Percentiles rank a stretch among this genome's conserved stretches.
Conservation (phyloP, 2,888 invertebrate genomes). For the Baccha elongata region DNA sequence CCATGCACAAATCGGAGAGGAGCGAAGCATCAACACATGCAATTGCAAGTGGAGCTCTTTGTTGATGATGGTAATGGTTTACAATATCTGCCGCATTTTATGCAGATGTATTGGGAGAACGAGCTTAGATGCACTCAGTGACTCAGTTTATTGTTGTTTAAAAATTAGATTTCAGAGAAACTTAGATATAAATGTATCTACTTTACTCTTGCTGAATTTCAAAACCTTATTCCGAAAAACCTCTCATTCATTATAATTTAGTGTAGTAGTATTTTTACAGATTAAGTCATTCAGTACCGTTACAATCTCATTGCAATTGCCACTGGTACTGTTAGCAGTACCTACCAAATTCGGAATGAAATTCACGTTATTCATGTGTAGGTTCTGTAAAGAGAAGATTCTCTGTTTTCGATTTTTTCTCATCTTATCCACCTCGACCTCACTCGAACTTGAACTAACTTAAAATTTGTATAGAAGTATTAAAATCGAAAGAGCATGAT, state of each 20-base stretch:
- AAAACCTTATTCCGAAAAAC: slow-evolving; percentile 50
- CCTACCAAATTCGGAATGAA: neutral
- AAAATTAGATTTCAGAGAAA: slow-evolving; percentile 4
- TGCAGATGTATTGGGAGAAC: slow-evolving; percentile 55
- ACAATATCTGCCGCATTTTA: neutral
- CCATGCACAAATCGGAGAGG: slow-evolving; percentile 59
- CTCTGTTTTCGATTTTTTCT: slow-evolving; percentile 17
- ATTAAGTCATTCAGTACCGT: slow-evolving; percentile 16
- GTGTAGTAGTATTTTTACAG: neutral
- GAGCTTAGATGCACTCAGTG: slow-evolving; percentile 53
- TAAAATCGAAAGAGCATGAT: too few relatives aligned
- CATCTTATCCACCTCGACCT: too few relatives aligned
- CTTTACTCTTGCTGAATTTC: slow-evolving; percentile 49
- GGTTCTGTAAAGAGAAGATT: slow-evolving; percentile 38
- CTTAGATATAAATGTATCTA: too few relatives aligned
- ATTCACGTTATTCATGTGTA: neutral
- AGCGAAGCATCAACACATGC: slow-evolving; percentile 29
- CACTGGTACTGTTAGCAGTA: too few relatives aligned
- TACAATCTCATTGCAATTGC: too few relatives aligned
- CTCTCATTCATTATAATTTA: slow-evolving; percentile 9
- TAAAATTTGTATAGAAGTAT: too few relatives aligned
- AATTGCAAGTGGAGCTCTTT: slow-evolving; percentile 66
- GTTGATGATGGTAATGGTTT: slow-evolving; percentile 66
- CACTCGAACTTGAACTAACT: too few relatives aligned
- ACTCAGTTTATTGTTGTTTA: slow-evolving; percentile 43